These are phyloP conservation scores for Aplidium turbinatum DNA, from an alignment of 23 tunicate species.

Conservation along the genomic window DNA sequence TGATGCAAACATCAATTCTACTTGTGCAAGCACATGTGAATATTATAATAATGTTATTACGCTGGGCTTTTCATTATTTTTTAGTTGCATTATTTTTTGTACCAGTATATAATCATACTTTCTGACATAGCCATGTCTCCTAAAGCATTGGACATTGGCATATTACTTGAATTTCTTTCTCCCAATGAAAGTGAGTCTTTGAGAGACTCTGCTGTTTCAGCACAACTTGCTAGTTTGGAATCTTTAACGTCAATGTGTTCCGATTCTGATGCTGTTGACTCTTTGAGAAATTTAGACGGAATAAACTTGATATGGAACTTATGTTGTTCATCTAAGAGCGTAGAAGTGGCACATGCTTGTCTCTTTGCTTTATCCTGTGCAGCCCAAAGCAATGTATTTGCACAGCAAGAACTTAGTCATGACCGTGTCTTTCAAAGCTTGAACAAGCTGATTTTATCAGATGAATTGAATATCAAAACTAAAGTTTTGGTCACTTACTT, in stretches of 20 bases:
- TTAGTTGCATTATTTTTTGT: no score
- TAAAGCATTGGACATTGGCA: conserved; percentile 1
- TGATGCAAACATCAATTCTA: no score
- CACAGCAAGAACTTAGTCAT: conserved; percentile 33
- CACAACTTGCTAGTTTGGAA: conserved; percentile 28
- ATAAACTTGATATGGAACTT: conserved; percentile 28
- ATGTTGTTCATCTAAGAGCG: conserved; percentile 8
- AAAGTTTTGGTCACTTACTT: conserved; percentile 22
- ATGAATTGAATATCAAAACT: not conserved
- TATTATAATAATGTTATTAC: no score
- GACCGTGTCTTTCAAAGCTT: conserved; percentile 20
- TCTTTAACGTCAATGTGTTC: conserved; percentile 15
- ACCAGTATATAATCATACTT: no score
- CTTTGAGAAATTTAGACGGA: conserved; percentile 5
- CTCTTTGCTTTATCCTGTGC: conserved; percentile 12
- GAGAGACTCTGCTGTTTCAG: not conserved
- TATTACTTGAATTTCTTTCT: conserved; percentile 19
- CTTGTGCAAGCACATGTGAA: no score
- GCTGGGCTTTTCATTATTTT: no score
- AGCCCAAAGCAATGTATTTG: conserved; percentile 26
- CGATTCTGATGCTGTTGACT: not conserved
- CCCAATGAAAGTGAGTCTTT: not conserved
- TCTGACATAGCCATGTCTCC: no score
- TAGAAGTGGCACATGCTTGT: conserved; percentile 9
- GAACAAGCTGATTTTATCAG: not conserved